Evolutionary conservation across 35 echinoderm and acorn worm species (phyloP).

Genomic region (Holothuria glaberrima): DNA sequence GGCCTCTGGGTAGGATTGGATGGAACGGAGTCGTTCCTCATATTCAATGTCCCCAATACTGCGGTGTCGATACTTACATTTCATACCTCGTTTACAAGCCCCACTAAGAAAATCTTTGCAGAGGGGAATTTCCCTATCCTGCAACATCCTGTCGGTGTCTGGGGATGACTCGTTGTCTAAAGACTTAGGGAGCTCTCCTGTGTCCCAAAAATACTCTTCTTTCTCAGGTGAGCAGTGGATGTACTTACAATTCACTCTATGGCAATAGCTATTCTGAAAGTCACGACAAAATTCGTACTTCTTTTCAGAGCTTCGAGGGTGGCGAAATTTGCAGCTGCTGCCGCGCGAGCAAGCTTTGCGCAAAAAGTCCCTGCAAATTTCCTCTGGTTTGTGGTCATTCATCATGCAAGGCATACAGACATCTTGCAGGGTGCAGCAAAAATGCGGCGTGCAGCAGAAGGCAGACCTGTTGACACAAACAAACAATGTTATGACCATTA

Average conservation of each 20-base stretch:
- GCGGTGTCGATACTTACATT: constrained; percentile 88
- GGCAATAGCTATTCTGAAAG: constrained; percentile 61
- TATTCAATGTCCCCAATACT: constrained; percentile 90
- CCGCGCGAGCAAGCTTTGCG: constrained; percentile 78
- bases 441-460: not conserved
- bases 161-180: constrained; percentile 16
- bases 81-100: constrained; percentile 75
- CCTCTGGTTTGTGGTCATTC: constrained; percentile 37
- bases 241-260: constrained; percentile 60
- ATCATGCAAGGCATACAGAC: not conserved
- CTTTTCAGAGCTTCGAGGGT: constrained; percentile 75
- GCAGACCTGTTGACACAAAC: constrained; percentile 12
- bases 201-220: constrained; percentile 60
- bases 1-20: not conserved
- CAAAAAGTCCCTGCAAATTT: constrained; percentile 79
- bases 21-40: constrained; percentile 66
- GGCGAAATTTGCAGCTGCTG: constrained; percentile 82
- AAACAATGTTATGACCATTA: not conserved
- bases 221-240: constrained; percentile 60
- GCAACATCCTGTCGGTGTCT: not conserved
- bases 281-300: constrained; percentile 77
- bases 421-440: no score
- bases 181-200: constrained; percentile 49
- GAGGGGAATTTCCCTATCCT: constrained; percentile 72
- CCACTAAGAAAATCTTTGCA: constrained; percentile 86